phyloP scores from a whole-genome alignment of 1,140 invertebrate genomes.

The Anoplophora glabripennis region DNA sequence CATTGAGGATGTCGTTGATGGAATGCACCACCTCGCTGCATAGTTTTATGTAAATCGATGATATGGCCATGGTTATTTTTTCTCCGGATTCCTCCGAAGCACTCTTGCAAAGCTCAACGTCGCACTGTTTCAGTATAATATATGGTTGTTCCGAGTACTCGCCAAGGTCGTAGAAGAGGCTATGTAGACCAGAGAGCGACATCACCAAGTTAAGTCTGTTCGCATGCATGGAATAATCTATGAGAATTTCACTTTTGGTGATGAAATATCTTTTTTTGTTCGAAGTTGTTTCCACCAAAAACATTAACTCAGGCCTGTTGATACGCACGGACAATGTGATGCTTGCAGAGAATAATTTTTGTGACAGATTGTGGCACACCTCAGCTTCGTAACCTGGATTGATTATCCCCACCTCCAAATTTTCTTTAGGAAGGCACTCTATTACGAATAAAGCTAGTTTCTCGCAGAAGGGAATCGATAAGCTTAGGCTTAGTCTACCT shows the following conservation, averaged over 20 bases:
- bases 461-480: constrained; percentile 70
- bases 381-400: constrained; percentile 61
- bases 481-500: constrained; percentile 69
- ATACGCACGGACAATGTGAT: constrained; percentile 68
- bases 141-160: constrained; percentile 54
- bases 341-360: constrained; percentile 49
- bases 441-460: constrained; percentile 65
- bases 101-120: constrained; percentile 66
- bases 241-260: constrained; percentile 68
- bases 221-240: constrained; percentile 69
- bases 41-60: constrained; percentile 68
- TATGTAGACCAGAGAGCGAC: constrained; percentile 65
- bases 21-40: constrained; percentile 73
- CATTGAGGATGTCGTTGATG: constrained; percentile 55
- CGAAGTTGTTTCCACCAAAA: constrained; percentile 67
- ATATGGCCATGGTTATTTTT: constrained; percentile 59
- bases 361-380: constrained; percentile 45
- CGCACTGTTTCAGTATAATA: constrained; percentile 65
- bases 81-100: constrained; percentile 64
- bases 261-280: constrained; percentile 71
- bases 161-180: constrained; percentile 55
- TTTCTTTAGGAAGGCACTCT: constrained; percentile 60
- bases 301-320: constrained; percentile 74
- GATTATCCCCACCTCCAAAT: constrained; percentile 60
- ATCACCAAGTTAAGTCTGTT: constrained; percentile 64